phyloP scores from a whole-genome alignment of 2,888 invertebrate species.

The Eilema depressum region DNA sequence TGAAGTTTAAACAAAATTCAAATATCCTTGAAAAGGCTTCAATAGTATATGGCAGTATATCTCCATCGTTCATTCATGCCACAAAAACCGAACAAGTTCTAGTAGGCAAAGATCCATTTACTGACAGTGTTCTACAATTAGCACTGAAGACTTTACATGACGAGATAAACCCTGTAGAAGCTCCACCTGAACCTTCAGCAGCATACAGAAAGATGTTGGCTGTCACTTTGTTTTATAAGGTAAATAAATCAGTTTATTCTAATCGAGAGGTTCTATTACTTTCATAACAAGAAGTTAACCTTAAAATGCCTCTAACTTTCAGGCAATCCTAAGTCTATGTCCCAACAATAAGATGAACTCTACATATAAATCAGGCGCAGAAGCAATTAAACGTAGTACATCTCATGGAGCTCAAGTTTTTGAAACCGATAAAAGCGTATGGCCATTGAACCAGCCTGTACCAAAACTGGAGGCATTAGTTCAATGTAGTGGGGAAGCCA shows the following conservation, averaged over 20 bases:
- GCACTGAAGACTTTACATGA: conserved; percentile 58
- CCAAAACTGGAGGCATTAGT: conserved; percentile 88
- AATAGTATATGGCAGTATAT: conserved; percentile 88
- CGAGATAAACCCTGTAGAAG: conserved; percentile 63
- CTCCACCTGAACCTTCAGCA: conserved; percentile 85
- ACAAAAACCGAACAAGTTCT: conserved; percentile 82
- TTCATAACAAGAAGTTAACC: too few relatives aligned
- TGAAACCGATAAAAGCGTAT: conserved; percentile 87
- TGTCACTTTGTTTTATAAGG: conserved; percentile 87
- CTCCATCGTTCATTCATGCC: conserved; percentile 79
- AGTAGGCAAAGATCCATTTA: conserved; percentile 73
- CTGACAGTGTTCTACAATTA: conserved; percentile 74
- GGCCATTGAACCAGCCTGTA: conserved; percentile 90
- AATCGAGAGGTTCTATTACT: neutral
- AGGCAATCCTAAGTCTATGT: conserved; percentile 59
- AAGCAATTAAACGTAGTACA: conserved; percentile 42
- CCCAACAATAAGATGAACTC: conserved; percentile 50
- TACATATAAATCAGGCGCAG: conserved; percentile 52
- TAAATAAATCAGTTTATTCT: conserved; percentile 48
- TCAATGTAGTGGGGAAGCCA: conserved; percentile 90
- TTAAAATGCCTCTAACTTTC: conserved; percentile 17
- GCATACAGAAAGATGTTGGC: conserved; percentile 88
- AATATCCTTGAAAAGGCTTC: conserved; percentile 76
- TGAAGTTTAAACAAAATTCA: conserved; percentile 79
- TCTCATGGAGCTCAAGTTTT: conserved; percentile 88